Percentiles rank a stretch among this genome's conserved stretches.
phyloP scores from a whole-genome alignment of 2,888 invertebrate genomes.

The Isotomurus palustris region DNA sequence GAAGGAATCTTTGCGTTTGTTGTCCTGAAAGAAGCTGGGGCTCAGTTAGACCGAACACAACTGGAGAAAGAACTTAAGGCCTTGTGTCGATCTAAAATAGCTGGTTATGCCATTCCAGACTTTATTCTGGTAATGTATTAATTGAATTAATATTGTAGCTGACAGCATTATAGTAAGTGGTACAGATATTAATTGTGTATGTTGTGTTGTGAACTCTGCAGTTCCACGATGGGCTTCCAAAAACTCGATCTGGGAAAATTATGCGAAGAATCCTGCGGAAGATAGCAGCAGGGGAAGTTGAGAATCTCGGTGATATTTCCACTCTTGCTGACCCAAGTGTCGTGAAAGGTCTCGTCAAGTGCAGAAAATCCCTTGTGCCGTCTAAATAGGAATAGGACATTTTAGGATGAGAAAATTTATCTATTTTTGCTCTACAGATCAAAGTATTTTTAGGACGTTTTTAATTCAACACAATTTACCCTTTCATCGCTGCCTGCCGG shows the following conservation, averaged over 20 bases:
- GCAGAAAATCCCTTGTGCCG: constrained; percentile 10
- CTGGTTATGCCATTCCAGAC: constrained; percentile 54
- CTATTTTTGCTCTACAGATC: background rate
- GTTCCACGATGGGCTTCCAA: constrained; percentile 49
- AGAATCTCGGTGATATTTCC: constrained; percentile 55
- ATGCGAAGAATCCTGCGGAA: constrained; percentile 54
- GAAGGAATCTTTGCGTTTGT: constrained; percentile 55
- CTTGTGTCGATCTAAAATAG: constrained; percentile 50
- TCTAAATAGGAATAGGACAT: constrained; percentile 9
- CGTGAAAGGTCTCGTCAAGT: constrained; percentile 48
- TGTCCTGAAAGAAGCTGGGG: constrained; percentile 46
- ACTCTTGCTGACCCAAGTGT: constrained; percentile 56
- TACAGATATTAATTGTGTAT: too few relatives aligned
- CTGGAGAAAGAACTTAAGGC: constrained; percentile 46
- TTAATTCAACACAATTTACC: too few relatives aligned
- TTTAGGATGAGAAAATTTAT: too few relatives aligned
- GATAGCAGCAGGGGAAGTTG: constrained; percentile 49
- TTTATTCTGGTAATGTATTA: constrained; percentile 50
- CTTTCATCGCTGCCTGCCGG: too few relatives aligned
- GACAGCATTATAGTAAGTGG: too few relatives aligned
- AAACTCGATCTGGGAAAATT: constrained; percentile 55
- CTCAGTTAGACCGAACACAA: constrained; percentile 10
- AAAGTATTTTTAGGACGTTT: too few relatives aligned
- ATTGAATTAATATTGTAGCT: too few relatives aligned
- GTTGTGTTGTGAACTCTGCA: constrained; percentile 19